Evolutionary conservation across 2,113 vertebrate species (phyloP).

Genomic region (Paedocypris sp.): DNA sequence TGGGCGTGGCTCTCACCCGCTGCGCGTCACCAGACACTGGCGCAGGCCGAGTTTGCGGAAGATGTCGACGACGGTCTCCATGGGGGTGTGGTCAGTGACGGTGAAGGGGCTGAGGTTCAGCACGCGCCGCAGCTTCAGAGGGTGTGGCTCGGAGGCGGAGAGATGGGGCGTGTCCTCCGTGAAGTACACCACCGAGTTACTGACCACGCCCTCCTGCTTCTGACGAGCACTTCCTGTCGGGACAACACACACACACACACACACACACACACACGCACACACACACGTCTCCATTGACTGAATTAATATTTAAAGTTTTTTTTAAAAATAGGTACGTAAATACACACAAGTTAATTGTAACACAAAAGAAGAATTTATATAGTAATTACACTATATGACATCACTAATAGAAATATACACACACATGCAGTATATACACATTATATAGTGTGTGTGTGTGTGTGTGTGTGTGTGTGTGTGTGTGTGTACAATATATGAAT

Average conservation of each 20-base stretch:
- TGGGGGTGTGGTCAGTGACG: slow-evolving; percentile 97
- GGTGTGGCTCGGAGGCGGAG: slow-evolving; percentile 79
- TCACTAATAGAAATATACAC: too few species aligned
- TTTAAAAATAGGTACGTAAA: too few species aligned
- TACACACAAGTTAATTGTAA: too few species aligned
- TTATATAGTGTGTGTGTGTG: too few species aligned
- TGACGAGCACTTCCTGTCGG: slow-evolving; percentile 83
- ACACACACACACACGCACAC: background rate
- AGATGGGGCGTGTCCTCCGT: slow-evolving; percentile 84
- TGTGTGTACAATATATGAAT: too few species aligned
- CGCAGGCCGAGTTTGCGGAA: slow-evolving; percentile 93
- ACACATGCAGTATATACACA: too few species aligned
- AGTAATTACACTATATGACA: too few species aligned
- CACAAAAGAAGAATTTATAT: too few species aligned
- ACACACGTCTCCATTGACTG: background rate
- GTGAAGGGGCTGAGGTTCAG: slow-evolving; percentile 98
- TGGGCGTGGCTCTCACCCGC: slow-evolving; percentile 64
- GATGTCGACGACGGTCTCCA: slow-evolving; percentile 98
- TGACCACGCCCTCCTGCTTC: slow-evolving; percentile 94
- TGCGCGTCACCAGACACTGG: slow-evolving; percentile 92
- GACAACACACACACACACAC: background rate
- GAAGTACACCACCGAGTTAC: slow-evolving; percentile 93
- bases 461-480: too few species aligned
- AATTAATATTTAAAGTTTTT: background rate
- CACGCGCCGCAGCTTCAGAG: slow-evolving; percentile 83